Base-by-base conservation (phyloP, 2,888 invertebrate genomes). In the Cheilosia scutellata region DNA sequence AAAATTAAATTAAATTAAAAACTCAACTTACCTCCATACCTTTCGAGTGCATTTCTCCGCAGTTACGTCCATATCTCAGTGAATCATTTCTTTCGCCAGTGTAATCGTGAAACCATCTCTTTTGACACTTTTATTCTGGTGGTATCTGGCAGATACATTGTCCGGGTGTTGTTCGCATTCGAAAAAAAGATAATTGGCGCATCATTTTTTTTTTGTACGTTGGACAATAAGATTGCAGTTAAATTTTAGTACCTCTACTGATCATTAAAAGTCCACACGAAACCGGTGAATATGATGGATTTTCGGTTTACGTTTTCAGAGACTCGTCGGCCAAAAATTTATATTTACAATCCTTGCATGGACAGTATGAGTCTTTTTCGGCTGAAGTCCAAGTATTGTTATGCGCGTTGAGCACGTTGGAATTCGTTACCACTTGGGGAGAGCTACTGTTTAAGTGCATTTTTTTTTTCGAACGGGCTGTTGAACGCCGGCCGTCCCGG, bases 221-320 rank as follows among this genome's bases (percentile, higher is more conserved):
- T 31, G 29, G 53, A 62, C 70, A 77, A 77, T 77, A 51, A 40
- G 68, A 77, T 44, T 77, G 68, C 77, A 62, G 77, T 53, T 62
- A 77, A 63, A 47, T 70, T 77, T 77, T 77, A 77, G 77, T 62
- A 47, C 47, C 44, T 6, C 44, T 2, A 60, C 60, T 13, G 58
- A 77, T 77, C 77, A 55, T 77, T 77, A 77, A 77, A 77, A 77
- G 37, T 60, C 76, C 66, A 31, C 47, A 47, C 37, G 47, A 47
- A 47, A 47, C 47, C 20, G 58, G 58, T 6, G 31, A 44, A 58
- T 51, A 68, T 76, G 76, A 68, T 68, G 60, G 51, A 68, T 51
- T 68, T 76, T 68, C 49, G 53, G 76, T 68, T 65, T 11, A 65
- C 49, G 66, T 75, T 57, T 49, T 58, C 58, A 16, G n/a, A 47